These are phyloP conservation scores for Amyelois transitella DNA, from an alignment of 1,140 invertebrate genomes.

Conservation along the genomic window DNA sequence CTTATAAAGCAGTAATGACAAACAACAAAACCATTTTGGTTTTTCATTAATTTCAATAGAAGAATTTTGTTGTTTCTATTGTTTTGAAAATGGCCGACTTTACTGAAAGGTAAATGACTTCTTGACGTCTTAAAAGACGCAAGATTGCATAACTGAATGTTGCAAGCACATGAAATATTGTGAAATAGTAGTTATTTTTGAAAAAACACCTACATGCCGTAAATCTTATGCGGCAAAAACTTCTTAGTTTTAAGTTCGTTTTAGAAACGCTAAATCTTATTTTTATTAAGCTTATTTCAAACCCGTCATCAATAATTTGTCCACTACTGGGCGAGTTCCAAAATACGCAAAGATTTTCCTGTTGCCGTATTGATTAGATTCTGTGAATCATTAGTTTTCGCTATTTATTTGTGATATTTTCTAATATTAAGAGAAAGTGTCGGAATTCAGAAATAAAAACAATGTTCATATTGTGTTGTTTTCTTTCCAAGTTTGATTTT, in stretches of 20 bases:
- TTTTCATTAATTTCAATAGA: no score
- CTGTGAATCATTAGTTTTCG: slow-evolving; percentile 71
- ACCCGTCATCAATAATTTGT: slow-evolving; percentile 11
- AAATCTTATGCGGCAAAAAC: not conserved
- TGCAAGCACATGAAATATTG: not conserved
- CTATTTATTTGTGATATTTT: slow-evolving; percentile 68
- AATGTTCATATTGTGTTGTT: not conserved
- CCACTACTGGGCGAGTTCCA: slow-evolving; percentile 33
- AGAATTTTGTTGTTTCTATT: no score
- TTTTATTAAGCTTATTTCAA: not conserved
- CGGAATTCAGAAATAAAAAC: slow-evolving; percentile 11
- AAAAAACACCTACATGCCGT: not conserved
- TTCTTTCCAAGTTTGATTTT: not conserved
- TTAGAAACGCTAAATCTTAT: slow-evolving; percentile 8
- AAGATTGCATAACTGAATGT: not conserved
- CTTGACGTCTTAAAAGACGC: not conserved
- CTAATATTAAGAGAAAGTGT: slow-evolving; percentile 56
- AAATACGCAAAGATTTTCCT: slow-evolving; percentile 30
- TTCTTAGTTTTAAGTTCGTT: slow-evolving; percentile 2
- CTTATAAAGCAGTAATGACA: no score
- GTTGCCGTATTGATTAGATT: slow-evolving; percentile 58
- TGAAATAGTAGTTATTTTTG: not conserved
- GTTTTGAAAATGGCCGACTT: not conserved
- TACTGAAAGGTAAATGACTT: slow-evolving; percentile 11
- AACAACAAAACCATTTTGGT: no score